phyloP scores from a whole-genome alignment of 1,140 invertebrate species.

The Cotesia vestalis region DNA sequence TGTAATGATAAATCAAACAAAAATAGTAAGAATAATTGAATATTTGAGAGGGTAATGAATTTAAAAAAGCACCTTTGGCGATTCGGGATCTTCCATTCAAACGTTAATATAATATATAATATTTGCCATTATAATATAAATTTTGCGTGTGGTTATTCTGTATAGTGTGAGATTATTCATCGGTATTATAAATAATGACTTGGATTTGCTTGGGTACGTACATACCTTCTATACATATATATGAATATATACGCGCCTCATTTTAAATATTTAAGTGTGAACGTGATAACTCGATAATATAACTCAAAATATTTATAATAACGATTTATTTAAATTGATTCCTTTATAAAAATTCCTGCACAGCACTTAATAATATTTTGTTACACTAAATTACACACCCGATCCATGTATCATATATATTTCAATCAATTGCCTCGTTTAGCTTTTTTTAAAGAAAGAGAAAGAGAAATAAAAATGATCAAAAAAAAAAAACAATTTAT shows the following conservation, averaged over 20 bases:
- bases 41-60: constrained; percentile 48
- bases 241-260: background rate
- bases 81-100: constrained; percentile 22
- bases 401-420: background rate
- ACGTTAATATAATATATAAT: constrained; percentile 3
- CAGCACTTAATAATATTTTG: background rate
- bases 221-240: too few relatives aligned
- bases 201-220: background rate
- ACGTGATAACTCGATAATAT: constrained; percentile 35
- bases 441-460: too few relatives aligned
- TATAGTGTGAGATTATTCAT: background rate
- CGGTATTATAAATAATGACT: constrained; percentile 34
- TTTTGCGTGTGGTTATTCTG: background rate
- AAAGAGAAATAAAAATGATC: too few relatives aligned
- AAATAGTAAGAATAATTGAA: constrained; percentile 52
- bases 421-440: constrained; percentile 9
- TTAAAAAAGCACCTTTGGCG: constrained; percentile 47
- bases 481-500: too few relatives aligned
- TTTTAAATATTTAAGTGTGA: constrained; percentile 36
- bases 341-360: background rate
- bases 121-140: background rate
- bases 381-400: constrained; percentile 4
- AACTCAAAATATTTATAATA: constrained; percentile 20
- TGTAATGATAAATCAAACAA: constrained; percentile 43
- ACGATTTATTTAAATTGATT: constrained; percentile 31